Percentiles rank a stretch among this genome's conserved stretches.
Conservation (phyloP, 2,888 invertebrate genomes). For the Rapana venosa region DNA sequence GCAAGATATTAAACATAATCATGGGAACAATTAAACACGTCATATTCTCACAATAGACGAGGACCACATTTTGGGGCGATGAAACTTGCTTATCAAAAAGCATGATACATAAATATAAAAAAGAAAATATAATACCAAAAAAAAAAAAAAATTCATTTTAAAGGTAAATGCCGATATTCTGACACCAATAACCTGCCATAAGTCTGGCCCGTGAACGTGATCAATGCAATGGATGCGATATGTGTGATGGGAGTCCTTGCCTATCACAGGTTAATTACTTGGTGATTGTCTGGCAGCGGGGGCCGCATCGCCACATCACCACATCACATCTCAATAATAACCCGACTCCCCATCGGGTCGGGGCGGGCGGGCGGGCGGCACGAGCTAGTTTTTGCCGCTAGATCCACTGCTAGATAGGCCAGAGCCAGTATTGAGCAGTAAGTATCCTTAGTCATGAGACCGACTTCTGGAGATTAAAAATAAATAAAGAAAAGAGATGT, state of each 20-base stretch:
- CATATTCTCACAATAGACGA: too few relatives aligned
- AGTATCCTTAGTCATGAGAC: not conserved
- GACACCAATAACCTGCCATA: not conserved
- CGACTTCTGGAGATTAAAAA: not conserved
- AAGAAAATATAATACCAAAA: too few relatives aligned
- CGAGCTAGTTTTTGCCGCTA: not conserved
- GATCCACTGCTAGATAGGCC: slow-evolving; percentile 23
- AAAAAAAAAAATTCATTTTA: too few relatives aligned
- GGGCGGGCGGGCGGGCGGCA: not conserved
- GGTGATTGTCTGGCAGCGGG: slow-evolving; percentile 29
- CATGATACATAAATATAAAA: too few relatives aligned
- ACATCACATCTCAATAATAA: slow-evolving; percentile 36
- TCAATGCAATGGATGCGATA: slow-evolving; percentile 30
- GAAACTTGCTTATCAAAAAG: too few relatives aligned
- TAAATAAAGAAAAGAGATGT: not conserved
- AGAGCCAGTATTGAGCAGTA: slow-evolving; percentile 3
- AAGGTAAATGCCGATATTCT: too few relatives aligned
- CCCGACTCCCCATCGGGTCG: not conserved
- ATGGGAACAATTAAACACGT: too few relatives aligned
- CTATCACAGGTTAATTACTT: slow-evolving; percentile 40
- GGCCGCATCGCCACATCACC: slow-evolving; percentile 33
- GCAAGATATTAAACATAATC: too few relatives aligned
- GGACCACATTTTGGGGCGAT: too few relatives aligned
- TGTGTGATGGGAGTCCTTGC: slow-evolving; percentile 25
- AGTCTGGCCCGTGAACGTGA: not conserved